Percentiles rank a stretch among this genome's conserved stretches.
Conservation (phyloP, 2,888 invertebrate genomes). For the Argynnis bischoffii region DNA sequence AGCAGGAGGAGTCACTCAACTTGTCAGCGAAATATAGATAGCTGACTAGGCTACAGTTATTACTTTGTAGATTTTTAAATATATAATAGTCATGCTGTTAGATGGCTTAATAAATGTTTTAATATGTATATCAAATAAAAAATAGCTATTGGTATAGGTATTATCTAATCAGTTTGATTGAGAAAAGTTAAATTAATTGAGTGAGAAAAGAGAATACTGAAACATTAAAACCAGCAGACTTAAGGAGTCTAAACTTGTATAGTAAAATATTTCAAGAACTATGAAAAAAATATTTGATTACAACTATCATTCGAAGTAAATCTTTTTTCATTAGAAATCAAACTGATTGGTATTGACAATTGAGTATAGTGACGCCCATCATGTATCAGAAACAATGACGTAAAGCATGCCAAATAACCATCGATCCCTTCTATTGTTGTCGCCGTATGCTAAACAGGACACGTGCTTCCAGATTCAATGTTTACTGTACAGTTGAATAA, state of each 20-base stretch:
- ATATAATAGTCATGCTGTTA: too few species aligned
- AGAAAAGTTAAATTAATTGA: too few species aligned
- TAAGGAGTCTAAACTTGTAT: too few species aligned
- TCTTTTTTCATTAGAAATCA: not conserved
- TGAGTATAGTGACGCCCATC: not conserved
- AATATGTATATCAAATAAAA: too few species aligned
- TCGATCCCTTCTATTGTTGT: conserved; percentile 54
- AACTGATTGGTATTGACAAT: conserved; percentile 6
- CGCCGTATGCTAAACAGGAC: conserved; percentile 57
- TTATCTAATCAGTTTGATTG: too few species aligned
- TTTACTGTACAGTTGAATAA: conserved; percentile 44
- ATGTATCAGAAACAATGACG: conserved; percentile 40
- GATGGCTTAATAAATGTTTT: too few species aligned
- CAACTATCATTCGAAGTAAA: not conserved
- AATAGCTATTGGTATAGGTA: too few species aligned
- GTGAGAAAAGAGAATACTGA: too few species aligned
- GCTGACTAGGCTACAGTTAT: not conserved
- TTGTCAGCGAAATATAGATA: not conserved
- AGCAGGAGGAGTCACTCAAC: conserved; percentile 5
- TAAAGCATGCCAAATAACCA: conserved; percentile 50
- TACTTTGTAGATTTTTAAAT: not conserved
- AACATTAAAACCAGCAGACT: too few species aligned
- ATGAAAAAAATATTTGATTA: not conserved
- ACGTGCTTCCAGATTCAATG: conserved; percentile 57
- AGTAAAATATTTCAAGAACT: not conserved